phyloP scores from a whole-genome alignment of 2,113 vertebrate genomes.

The Calidris pugnax region DNA sequence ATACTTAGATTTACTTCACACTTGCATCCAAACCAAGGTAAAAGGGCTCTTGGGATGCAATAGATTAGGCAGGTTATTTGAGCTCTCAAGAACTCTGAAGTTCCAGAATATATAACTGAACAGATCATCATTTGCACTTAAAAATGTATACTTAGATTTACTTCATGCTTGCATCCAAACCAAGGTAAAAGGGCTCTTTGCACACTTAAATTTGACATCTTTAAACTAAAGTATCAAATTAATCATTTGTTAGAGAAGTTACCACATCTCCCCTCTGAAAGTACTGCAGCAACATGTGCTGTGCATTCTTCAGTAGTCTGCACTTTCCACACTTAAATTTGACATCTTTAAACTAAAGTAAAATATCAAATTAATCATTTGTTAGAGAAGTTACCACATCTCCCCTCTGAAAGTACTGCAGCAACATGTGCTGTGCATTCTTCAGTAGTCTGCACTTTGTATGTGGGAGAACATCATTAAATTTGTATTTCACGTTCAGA shows the following conservation, averaged over 20 bases:
- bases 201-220: background rate
- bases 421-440: background rate
- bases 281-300: background rate
- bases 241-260: background rate
- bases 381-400: background rate
- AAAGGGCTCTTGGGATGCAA: background rate
- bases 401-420: background rate
- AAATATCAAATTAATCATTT: background rate
- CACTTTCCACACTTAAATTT: background rate
- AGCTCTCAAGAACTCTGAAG: background rate
- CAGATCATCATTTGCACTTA: background rate
- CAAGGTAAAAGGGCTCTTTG: background rate
- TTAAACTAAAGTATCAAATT: background rate
- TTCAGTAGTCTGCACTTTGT: background rate
- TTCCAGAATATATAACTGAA: background rate
- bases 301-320: background rate
- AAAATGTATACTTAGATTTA: background rate
- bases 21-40: background rate
- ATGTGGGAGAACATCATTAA: background rate
- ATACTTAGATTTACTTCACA: background rate
- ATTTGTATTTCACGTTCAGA: background rate
- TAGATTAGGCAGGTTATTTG: background rate
- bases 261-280: background rate
- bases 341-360: too few species aligned
- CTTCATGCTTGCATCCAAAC: background rate